Base-by-base conservation (phyloP, 2,888 invertebrate genomes). In the Schrankia costaestrigalis region DNA sequence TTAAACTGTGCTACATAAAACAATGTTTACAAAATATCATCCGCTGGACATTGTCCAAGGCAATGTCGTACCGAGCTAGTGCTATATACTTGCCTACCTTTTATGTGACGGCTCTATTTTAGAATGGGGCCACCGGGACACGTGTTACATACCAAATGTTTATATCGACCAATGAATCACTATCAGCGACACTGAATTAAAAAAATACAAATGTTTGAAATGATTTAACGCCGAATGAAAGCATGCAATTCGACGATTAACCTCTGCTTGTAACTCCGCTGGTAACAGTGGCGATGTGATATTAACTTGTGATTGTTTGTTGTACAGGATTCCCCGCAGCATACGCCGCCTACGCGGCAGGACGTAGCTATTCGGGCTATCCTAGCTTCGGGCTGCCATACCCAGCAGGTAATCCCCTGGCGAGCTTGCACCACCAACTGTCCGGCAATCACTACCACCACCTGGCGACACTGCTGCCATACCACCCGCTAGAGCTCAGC, bases 301-400 rank as follows among this genome's bases (percentile, higher is more conserved):
- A 53, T 55, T 57, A 54, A 56, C 41, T 47, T 73, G 56, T 72
- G 50, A 51, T 73, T 73, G 56, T 85, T 84, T 81, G 77, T 83
- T 85, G 64, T 56, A 51, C 92, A 96, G 96, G 96, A 91, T 96
- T 97, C 89, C 96, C 96, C 90, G 96, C 96, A 86, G 96, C 96
- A 76, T 96, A 96, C 90, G 96, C 97, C 90, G 96, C 97, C 80
- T 97, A 96, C 90, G 96, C 97, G 91, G 95, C 97, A 85, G 96
- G 96, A 89, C 95, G 97, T 90, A 95, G 97, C 87, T 97, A 96
- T 91, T 96, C 96, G 91, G 96, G 96, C 91, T 97, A 97, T 92
- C 96, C 97, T 91, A 95, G 96, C 93, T 97, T 97, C 92, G 96
- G 97, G 92, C 95, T 97, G 90, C 97, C 97, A 86, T 97, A 97